Evolutionary conservation across 2,113 vertebrate species (phyloP), one percentile per base, ranked within the genome.

Genomic region (Onychorhynchus coronatus): DNA sequence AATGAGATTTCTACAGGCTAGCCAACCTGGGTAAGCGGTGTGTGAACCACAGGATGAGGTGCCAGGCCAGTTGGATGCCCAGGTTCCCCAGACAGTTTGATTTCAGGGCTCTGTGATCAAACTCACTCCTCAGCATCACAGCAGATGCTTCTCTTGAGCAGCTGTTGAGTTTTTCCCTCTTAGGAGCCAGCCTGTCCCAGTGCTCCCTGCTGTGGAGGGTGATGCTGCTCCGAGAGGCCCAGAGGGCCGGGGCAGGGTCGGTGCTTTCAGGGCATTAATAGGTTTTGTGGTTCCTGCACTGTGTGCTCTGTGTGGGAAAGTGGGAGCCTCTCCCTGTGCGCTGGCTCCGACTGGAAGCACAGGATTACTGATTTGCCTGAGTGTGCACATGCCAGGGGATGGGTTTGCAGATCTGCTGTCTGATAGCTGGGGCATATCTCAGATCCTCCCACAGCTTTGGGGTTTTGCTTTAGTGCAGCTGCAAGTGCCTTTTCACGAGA

Each of bases 191-290:
- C 9, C 19, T 49, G 19, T 31, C 47, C 55, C 14, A 8, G 35
- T 41, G 31, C 27, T 72, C 12, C n/a, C 7, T 16, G 52, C 37
- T n/a, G 61, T 5, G 8, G 59, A 17, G 12, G 1, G 3, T 21
- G 56, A 1, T 33, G 19, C 23, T 6, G 30, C 58, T 25, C 4
- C 0, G 5, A 25, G 74, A 2, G 14, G 30, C 74, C 31, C 13
- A 0, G 5, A 0, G 11, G 9, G n/a, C 1, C 3, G 35, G 33
- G 2, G 1, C 52, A 13, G 65, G 25, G 9, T 9, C 0, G 8
- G 28, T 6, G 70, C 61, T 88, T 13, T 17, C 11, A 4, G 5
- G 5, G 19, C 1, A 0, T 5, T 2, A 0, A 0, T 3, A 4
- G 72, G 12, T 8, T 58, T 37, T 31, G 70, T 30, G 61, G 8